Conservation (phyloP, 2,888 invertebrate genomes). For the Drosophila infuscata region DNA sequence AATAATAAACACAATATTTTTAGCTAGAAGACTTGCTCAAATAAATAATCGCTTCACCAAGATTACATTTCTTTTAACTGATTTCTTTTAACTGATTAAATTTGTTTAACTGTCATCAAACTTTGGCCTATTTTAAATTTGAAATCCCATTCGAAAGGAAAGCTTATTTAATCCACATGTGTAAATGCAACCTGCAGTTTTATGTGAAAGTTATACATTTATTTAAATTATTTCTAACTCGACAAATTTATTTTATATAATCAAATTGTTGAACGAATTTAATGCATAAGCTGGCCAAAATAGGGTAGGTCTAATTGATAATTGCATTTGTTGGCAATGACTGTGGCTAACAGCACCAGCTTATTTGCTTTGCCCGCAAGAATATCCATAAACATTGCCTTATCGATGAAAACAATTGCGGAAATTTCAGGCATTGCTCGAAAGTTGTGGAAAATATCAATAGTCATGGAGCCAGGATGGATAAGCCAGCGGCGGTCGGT, state of each 20-base stretch:
- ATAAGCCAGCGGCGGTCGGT: conserved; percentile 11
- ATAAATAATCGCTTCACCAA: not conserved
- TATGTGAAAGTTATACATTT: not conserved
- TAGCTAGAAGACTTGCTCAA: not conserved
- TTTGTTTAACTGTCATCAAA: not conserved
- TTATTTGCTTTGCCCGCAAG: conserved; percentile 1
- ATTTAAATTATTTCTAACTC: not conserved
- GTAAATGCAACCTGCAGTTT: not conserved
- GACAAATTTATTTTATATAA: not conserved
- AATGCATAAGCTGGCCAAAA: not conserved
- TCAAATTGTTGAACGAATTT: not conserved
- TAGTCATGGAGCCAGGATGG: conserved; percentile 33
- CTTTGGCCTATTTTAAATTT: not conserved
- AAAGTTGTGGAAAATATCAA: conserved; percentile 61
- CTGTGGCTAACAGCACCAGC: conserved; percentile 25
- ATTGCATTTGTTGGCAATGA: conserved; percentile 31
- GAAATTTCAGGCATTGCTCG: conserved; percentile 24
- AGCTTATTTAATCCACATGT: not conserved
- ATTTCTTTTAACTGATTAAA: not conserved
- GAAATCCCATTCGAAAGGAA: not conserved
- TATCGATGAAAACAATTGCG: conserved; percentile 50
- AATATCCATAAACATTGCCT: conserved; percentile 56
- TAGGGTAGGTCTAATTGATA: conserved; percentile 40
- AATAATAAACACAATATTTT: not conserved
- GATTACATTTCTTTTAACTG: too few relatives aligned